Percentiles rank a stretch among this genome's conserved stretches.
Evolutionary conservation across 2,888 invertebrate genomes (phyloP).

Genomic region (Lasius platythorax): DNA sequence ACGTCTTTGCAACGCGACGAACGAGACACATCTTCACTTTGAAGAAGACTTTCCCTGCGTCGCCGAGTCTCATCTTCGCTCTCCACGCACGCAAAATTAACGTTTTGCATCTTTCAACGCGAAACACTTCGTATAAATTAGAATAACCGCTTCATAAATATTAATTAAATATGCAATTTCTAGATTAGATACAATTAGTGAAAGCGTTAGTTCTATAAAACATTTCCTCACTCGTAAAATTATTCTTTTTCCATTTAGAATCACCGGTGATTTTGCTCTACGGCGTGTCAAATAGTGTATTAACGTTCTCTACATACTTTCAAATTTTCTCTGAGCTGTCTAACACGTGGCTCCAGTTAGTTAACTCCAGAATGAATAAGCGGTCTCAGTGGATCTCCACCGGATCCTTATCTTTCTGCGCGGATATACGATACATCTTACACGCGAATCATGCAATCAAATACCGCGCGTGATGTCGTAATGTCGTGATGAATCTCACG

Average conservation of each 20-base stretch:
- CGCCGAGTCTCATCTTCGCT: background rate
- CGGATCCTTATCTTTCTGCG: conserved; percentile 37
- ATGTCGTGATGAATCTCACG: conserved; percentile 14
- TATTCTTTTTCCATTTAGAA: background rate
- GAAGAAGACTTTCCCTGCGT: conserved; percentile 18
- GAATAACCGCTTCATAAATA: conserved; percentile 16
- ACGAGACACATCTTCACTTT: conserved; percentile 2
- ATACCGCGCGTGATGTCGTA: background rate
- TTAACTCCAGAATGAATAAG: conserved; percentile 23
- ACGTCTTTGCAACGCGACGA: conserved; percentile 25
- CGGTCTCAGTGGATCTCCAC: conserved; percentile 12
- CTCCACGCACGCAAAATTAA: conserved; percentile 5
- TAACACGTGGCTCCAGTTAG: conserved; percentile 20
- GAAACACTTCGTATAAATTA: background rate
- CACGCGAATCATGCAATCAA: conserved; percentile 37
- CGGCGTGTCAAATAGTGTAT: conserved; percentile 16
- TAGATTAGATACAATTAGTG: background rate
- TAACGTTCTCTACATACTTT: conserved; percentile 60
- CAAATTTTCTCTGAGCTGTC: conserved; percentile 49
- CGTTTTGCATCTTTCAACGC: background rate
- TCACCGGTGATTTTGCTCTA: conserved; percentile 34
- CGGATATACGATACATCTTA: conserved; percentile 42
- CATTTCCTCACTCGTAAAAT: background rate
- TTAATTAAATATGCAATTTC: background rate
- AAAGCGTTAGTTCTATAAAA: background rate